Evolutionary conservation across 2,113 vertebrate species (phyloP), one percentile per base, ranked within the genome.

Genomic region (Galeopterus variegatus): DNA sequence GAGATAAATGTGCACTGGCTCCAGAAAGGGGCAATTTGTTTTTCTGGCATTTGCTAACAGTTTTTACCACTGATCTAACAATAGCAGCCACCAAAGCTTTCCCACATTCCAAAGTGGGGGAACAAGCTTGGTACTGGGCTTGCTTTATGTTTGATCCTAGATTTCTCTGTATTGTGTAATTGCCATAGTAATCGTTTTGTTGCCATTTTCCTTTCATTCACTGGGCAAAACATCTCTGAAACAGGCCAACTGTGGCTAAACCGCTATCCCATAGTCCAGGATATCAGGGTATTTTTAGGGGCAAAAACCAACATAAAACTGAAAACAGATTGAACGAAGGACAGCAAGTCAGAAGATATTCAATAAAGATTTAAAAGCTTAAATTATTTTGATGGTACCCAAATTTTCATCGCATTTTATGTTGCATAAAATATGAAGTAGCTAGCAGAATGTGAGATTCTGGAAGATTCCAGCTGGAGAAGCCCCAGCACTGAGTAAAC

Each of bases 1-100:
- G 67, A 97, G 96, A 98, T 90, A 97, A 92, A 96, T 94, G 56
- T 87, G 90, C 72, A 45, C 89, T 69, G 87, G 84, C 88, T 95
- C 94, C 81, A 93, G 50, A 48, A 96, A 90, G 79, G 88, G 72
- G 24, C n/a, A 11, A 19, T 93, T 97, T 95, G 86, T 96, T 97
- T 97, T 86, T 33, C 33, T 89, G 96, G 89, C 73, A 82, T 97
- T 97, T 94, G 58, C 92, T 80, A 87, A 94, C 21, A 65, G 52
- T 75, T 80, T 56, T 72, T 72, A 56, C 52, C 77, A 6, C 92
- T 96, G 48, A 83, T 83, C 88, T 90, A 90, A 96, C 75, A 67
- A 69, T 50, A 94, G 75, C 70, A 23, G 79, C 75, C 91, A 86
- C 56, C 33, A 92, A 60, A 73, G 80, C 41, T 93, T 90, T 67